phyloP scores from a whole-genome alignment of 1,140 invertebrate species.

The Drosophila santomea region DNA sequence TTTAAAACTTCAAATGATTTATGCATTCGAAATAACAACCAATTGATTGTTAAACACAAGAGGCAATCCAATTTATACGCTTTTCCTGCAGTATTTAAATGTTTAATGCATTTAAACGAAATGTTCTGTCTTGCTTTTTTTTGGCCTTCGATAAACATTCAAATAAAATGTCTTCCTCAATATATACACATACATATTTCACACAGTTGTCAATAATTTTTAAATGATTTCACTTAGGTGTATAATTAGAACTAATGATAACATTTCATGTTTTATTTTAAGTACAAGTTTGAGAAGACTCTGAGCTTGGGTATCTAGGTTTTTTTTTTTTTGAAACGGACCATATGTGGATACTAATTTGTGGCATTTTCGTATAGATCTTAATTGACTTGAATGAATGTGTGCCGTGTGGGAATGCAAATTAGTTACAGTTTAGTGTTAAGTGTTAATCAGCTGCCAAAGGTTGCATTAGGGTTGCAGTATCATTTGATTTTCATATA shows the following conservation, averaged over 20 bases:
- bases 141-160: slow-evolving; percentile 26
- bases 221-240: slow-evolving; percentile 65
- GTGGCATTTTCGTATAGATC: slow-evolving; percentile 37
- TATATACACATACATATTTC: slow-evolving; percentile 73
- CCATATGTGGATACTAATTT: slow-evolving; percentile 44
- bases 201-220: slow-evolving; percentile 41
- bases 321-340: slow-evolving; percentile 19
- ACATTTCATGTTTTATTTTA: slow-evolving; percentile 61
- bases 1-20: slow-evolving; percentile 37
- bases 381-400: slow-evolving; percentile 70
- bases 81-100: slow-evolving; percentile 16
- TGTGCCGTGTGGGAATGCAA: slow-evolving; percentile 39
- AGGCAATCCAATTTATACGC: slow-evolving; percentile 19
- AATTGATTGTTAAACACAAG: slow-evolving; percentile 25
- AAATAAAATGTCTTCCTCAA: slow-evolving; percentile 50
- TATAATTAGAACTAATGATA: slow-evolving; percentile 82
- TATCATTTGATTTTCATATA: slow-evolving; percentile 56
- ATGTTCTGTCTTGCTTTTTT: slow-evolving; percentile 22
- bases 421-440: slow-evolving; percentile 36
- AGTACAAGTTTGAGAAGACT: slow-evolving; percentile 66
- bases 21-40: slow-evolving; percentile 35
- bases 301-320: slow-evolving; percentile 51
- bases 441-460: slow-evolving; percentile 31
- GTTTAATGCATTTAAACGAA: slow-evolving; percentile 2
- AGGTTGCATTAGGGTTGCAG: slow-evolving; percentile 24